A percentile compares a stretch with the other conserved stretches of the same genome.
Conservation (phyloP, 2,888 invertebrate genomes). For the Polyommatus icarus region DNA sequence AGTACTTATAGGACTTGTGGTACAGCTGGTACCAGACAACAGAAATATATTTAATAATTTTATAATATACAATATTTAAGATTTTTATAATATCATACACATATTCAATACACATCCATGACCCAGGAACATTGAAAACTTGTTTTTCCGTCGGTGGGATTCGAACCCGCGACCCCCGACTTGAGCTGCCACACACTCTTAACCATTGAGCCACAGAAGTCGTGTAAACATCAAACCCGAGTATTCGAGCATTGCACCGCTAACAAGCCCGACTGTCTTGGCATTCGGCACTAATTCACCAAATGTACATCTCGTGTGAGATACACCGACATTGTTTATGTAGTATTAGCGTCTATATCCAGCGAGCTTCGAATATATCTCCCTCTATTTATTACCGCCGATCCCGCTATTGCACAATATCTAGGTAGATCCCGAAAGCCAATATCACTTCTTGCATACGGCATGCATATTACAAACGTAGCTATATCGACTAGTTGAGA, state of each 20-base stretch:
- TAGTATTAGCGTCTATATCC: constrained; percentile 23
- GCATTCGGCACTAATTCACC: constrained; percentile 16
- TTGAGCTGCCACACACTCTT: no score
- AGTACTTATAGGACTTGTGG: no score
- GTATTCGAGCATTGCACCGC: neutral
- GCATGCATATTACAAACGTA: neutral
- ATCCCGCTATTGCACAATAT: neutral
- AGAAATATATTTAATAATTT: no score
- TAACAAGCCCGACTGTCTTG: neutral
- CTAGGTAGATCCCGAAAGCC: neutral
- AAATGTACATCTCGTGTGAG: constrained; percentile 5
- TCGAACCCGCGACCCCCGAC: no score
- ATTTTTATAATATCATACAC: no score
- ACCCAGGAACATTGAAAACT: no score
- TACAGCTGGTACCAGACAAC: no score
- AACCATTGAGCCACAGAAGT: no score
- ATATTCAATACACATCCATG: no score
- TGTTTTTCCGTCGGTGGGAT: no score
- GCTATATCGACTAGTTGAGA: neutral
- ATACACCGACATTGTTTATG: constrained; percentile 28
- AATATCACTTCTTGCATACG: neutral
- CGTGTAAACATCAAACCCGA: no score
- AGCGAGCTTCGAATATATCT: constrained; percentile 16
- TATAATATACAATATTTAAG: no score
- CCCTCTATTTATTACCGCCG: neutral